Percentiles rank a stretch among this genome's conserved stretches.
Conservation (phyloP, 2,113 vertebrate genomes). For the Crotalus helleri region DNA sequence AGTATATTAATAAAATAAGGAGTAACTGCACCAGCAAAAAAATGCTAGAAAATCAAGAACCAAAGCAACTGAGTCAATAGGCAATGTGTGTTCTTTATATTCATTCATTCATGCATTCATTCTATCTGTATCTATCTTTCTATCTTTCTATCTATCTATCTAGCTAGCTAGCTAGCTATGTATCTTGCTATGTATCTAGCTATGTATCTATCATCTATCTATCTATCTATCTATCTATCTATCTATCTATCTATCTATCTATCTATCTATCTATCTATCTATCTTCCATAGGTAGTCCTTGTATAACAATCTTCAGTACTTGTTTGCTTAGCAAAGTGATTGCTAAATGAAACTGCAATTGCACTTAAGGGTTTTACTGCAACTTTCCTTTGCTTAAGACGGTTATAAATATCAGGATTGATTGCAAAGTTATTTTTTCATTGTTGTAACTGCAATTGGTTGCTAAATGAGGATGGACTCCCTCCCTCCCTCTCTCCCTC, state of each 20-base stretch:
- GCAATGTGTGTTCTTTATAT: not conserved
- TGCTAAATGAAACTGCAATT: not conserved
- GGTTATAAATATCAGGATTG: not conserved
- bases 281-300: not conserved
- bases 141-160: too few relatives aligned
- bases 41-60: not conserved
- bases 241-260: not conserved
- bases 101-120: too few relatives aligned
- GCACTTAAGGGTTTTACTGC: not conserved
- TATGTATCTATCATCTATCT: too few relatives aligned
- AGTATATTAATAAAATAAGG: not conserved
- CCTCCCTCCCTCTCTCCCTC: not conserved
- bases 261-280: not conserved
- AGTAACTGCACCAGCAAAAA: not conserved
- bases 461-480: not conserved
- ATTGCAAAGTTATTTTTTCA: not conserved
- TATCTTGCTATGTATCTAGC: too few relatives aligned
- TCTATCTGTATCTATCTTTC: too few relatives aligned
- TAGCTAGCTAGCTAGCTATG: too few relatives aligned
- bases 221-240: too few relatives aligned
- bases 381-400: not conserved
- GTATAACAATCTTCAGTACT: not conserved
- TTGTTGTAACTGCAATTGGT: not conserved
- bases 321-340: not conserved
- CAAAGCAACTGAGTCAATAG: not conserved